Evolutionary conservation across 2,113 vertebrate species (phyloP), one percentile per base, ranked within the genome.

Genomic region (Otis tarda): DNA sequence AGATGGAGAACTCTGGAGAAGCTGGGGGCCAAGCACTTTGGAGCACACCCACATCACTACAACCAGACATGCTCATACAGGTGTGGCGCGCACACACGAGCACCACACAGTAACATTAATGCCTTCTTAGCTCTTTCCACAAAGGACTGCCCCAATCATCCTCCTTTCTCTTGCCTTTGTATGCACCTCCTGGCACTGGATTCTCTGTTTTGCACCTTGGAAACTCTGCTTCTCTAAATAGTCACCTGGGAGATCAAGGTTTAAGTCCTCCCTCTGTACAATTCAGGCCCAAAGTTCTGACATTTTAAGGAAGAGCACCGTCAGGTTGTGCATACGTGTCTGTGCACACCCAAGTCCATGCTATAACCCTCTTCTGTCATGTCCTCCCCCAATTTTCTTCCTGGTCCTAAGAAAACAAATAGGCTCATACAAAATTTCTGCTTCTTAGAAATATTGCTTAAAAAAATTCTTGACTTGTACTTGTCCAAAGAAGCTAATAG

Each of bases 141-240:
- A 56, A 50, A 78, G 15, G 30, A 28, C 63, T 31, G 25, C 11
- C 27, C 5, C 4, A 24, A 5, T 22, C 43, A 30, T 18, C 33
- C 18, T 13, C 61, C 35, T 64, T 70, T 33, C 22, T 10, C n/a
- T 10, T 37, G 47, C 7, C n/a, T 43, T 50, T 10, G 14, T 22
- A 43, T 17, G 35, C 24, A 43, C 1, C 1, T 10, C 13, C 8
- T 2, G 1, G 57, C 45, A 65, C 35, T 3, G 2, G 7, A 23
- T 4, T 1, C 14, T 70, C 20, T 0, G 0, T 10, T 88, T 47
- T 18, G 18, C 20, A 20, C 21, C 23, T 65, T 39, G n/a, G 52
- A 55, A 89, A 27, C 6, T 67, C 37, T 64, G 11, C 16, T 64
- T 87, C n/a, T 15, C 30, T 39, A 21, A 57, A 64, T 1, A 69